Evolutionary conservation across 2,888 invertebrate species (phyloP).

Genomic region (Tuberolachnus salignus): DNA sequence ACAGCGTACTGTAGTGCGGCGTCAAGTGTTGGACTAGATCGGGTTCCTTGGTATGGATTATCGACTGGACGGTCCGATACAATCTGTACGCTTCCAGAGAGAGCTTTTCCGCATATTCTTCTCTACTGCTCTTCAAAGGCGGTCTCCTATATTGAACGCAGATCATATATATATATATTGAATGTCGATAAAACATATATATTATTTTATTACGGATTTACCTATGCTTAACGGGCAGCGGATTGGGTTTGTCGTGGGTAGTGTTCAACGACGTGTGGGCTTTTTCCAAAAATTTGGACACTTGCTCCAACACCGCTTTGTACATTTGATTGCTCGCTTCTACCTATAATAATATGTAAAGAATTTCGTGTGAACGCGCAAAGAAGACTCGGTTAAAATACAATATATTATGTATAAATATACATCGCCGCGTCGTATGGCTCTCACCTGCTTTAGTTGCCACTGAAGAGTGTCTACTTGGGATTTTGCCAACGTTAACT

Average conservation of each 20-base stretch:
- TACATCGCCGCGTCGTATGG: neutral
- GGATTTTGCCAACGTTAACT: slow-evolving; percentile 68
- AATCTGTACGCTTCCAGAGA: slow-evolving; percentile 72
- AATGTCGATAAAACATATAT: neutral
- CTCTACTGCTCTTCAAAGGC: slow-evolving; percentile 63
- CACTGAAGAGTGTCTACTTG: slow-evolving; percentile 75
- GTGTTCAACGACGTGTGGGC: slow-evolving; percentile 69
- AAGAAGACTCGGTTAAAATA: neutral
- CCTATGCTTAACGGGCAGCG: slow-evolving; percentile 56
- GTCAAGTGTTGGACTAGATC: slow-evolving; percentile 64
- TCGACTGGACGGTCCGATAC: slow-evolving; percentile 71
- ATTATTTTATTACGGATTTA: slow-evolving; percentile 11
- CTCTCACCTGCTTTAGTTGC: slow-evolving; percentile 74
- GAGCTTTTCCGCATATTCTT: slow-evolving; percentile 69
- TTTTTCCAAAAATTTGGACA: slow-evolving; percentile 72
- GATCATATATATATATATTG: slow-evolving; percentile 43
- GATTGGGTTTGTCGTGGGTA: slow-evolving; percentile 55
- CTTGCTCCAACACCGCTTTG: slow-evolving; percentile 74
- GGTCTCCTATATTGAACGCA: slow-evolving; percentile 61
- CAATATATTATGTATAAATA: slow-evolving; percentile 11
- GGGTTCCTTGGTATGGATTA: slow-evolving; percentile 71
- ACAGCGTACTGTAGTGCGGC: slow-evolving; percentile 49
- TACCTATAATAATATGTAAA: slow-evolving; percentile 61
- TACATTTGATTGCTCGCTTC: slow-evolving; percentile 77
- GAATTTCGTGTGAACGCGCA: slow-evolving; percentile 2